Evolutionary conservation across 2,113 vertebrate species (phyloP).

Genomic region (Pituophis catenifer): DNA sequence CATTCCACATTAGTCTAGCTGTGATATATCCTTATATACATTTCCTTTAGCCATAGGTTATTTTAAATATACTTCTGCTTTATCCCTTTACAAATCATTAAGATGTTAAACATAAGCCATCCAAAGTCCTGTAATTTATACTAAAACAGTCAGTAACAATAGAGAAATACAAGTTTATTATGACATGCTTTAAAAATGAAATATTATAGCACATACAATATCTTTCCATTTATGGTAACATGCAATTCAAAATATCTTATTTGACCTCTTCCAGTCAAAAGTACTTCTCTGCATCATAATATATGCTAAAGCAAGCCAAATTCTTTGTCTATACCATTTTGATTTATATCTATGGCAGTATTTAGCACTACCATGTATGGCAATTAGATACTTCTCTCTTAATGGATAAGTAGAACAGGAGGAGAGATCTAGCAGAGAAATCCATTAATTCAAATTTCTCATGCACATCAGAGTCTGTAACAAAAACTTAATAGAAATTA

Average conservation of each 20-base stretch:
- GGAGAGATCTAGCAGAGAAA: background rate
- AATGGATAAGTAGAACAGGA: background rate
- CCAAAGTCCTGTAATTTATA: background rate
- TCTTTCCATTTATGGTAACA: slow-evolving; percentile 13
- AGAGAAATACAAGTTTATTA: slow-evolving; percentile 5
- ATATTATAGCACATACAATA: background rate
- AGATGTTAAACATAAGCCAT: background rate
- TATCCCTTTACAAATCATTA: background rate
- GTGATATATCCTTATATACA: background rate
- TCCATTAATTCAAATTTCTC: background rate
- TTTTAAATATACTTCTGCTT: background rate
- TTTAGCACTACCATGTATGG: background rate
- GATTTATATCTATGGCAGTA: slow-evolving; percentile 18
- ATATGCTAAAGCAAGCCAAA: background rate
- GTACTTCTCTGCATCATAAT: slow-evolving; percentile 1
- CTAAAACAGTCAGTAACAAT: background rate
- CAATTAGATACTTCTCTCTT: background rate
- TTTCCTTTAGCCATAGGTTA: background rate
- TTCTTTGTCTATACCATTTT: background rate
- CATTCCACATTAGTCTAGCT: background rate
- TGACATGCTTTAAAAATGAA: background rate
- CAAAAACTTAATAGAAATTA: background rate
- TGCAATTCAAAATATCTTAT: slow-evolving; percentile 6
- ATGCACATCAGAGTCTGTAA: background rate
- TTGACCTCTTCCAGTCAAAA: slow-evolving; percentile 1